Evolutionary conservation across 2,888 invertebrate species (phyloP).

Genomic region (Leptinotarsa peninsularis): DNA sequence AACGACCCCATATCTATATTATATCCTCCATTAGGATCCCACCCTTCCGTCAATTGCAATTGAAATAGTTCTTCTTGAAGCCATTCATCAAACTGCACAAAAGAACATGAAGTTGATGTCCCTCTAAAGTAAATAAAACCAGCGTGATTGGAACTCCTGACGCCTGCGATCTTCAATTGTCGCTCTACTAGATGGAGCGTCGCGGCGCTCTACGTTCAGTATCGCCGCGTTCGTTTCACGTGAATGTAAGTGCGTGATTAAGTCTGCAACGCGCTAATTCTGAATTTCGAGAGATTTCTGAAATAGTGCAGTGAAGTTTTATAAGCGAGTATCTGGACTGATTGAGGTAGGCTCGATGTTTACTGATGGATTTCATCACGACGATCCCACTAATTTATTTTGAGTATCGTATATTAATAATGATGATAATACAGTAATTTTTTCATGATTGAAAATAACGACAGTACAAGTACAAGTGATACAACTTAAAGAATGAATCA

Average conservation of each 20-base stretch:
- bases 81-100: neutral
- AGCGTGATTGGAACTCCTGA: neutral
- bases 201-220: neutral
- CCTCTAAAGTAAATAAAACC: conserved; percentile 1
- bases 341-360: neutral
- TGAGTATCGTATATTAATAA: too few species aligned
- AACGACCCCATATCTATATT: neutral
- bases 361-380: too few species aligned
- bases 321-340: neutral
- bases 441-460: too few species aligned
- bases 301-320: conserved; percentile 7
- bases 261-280: neutral
- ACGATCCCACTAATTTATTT: too few species aligned
- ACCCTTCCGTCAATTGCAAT: neutral
- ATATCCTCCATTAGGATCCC: neutral
- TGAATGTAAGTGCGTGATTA: neutral
- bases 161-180: conserved; percentile 10
- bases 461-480: too few species aligned
- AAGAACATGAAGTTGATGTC: neutral
- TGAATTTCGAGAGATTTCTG: conserved; percentile 1
- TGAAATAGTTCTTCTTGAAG: neutral
- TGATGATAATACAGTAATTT: too few species aligned
- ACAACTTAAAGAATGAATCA: too few species aligned
- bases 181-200: conserved; percentile 7
- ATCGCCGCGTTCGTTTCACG: neutral